Percentiles rank a stretch among this genome's conserved stretches.
These are phyloP conservation scores for Linyphia triangularis DNA, from an alignment of 2,888 invertebrate genomes.

Conservation along the genomic window DNA sequence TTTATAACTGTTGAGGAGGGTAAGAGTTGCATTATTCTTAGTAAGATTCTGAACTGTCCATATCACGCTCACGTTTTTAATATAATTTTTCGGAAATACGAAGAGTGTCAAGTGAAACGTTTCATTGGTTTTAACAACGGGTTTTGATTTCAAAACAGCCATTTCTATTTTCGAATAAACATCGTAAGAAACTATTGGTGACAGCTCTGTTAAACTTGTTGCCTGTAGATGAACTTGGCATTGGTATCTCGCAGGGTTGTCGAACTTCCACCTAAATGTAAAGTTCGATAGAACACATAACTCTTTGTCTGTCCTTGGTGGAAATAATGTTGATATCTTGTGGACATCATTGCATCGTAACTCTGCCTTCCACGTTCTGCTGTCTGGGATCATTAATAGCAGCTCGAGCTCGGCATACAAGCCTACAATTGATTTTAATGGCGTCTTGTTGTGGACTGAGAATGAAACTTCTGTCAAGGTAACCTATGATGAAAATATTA, in stretches of 20 bases:
- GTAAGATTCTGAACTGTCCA: conserved; percentile 10
- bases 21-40: neutral
- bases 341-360: neutral
- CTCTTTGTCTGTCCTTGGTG: neutral
- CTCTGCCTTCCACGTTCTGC: neutral
- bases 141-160: neutral
- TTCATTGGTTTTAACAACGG: neutral
- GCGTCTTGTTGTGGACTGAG: neutral
- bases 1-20: neutral
- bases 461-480: neutral
- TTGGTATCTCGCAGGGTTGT: neutral
- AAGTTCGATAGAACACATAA: neutral
- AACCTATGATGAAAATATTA: neutral
- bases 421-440: neutral
- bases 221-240: neutral
- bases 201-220: neutral
- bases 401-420: neutral
- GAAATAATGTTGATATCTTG: neutral
- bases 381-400: neutral
- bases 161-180: neutral
- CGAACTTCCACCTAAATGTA: conserved; percentile 4
- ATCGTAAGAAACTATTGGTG: neutral
- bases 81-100: neutral
- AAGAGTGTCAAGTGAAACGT: neutral
- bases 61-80: neutral